Evolutionary conservation across 2,797 vertebrate species (phyloP).

Genomic region (Eulemur rubriventer): DNA sequence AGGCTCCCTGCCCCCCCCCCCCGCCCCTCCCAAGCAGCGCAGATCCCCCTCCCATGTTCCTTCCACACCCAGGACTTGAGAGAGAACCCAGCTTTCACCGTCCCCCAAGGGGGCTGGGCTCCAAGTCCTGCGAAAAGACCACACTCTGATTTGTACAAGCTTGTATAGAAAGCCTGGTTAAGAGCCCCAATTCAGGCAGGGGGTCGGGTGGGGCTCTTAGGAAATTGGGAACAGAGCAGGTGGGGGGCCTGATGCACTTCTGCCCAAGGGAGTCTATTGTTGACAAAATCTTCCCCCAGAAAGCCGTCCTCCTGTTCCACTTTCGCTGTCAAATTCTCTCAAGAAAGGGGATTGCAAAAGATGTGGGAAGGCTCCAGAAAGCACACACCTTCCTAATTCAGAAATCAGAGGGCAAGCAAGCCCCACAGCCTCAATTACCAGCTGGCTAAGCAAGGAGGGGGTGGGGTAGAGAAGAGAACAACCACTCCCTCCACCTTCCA

Average conservation of each 20-base stretch:
- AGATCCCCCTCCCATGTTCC: background rate
- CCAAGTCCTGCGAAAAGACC: background rate
- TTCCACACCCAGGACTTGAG: background rate
- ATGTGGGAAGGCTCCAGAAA: constrained; percentile 20
- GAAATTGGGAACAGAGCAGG: background rate
- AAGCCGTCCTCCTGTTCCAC: constrained; percentile 12
- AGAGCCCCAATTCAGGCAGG: background rate
- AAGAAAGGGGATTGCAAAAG: background rate
- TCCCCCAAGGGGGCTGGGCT: background rate
- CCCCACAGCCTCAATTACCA: background rate
- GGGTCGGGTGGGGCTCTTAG: background rate
- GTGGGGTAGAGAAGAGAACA: background rate
- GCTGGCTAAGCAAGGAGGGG: background rate
- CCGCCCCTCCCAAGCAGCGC: background rate
- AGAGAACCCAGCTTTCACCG: background rate
- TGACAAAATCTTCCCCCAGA: background rate
- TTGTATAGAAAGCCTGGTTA: background rate
- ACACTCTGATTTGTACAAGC: background rate
- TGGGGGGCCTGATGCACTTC: background rate
- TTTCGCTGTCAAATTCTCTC: background rate
- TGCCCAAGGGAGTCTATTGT: background rate
- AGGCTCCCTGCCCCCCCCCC: no score
- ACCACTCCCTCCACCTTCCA: background rate
- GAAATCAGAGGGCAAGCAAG: background rate
- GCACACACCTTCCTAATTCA: background rate